Conservation (phyloP, 2,888 invertebrate genomes). For the Diachrysia chrysitis region DNA sequence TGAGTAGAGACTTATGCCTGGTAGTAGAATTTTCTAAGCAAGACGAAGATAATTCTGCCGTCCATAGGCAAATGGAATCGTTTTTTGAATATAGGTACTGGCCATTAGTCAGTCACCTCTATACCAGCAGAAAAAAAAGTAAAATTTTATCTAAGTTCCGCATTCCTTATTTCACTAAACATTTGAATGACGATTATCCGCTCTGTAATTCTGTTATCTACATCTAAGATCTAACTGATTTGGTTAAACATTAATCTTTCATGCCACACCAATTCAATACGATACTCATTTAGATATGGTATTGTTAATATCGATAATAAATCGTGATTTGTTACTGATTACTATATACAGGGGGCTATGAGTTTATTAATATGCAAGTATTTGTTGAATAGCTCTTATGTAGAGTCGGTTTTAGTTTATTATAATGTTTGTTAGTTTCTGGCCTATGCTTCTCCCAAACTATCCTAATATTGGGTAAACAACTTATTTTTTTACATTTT, state of each 20-base stretch:
- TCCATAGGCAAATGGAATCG: too few species aligned
- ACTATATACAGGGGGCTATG: neutral
- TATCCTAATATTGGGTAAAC: too few species aligned
- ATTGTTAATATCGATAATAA: conserved; percentile 30
- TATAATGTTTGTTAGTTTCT: too few species aligned
- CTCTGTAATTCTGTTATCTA: neutral
- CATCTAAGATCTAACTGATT: conserved; percentile 12
- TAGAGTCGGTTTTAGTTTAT: too few species aligned
- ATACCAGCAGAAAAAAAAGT: neutral
- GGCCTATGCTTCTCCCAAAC: too few species aligned
- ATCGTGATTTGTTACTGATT: conserved; percentile 22
- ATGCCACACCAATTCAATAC: conserved; percentile 26
- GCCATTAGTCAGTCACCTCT: neutral
- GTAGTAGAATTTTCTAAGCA: too few species aligned
- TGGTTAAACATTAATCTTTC: conserved; percentile 21
- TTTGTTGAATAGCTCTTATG: neutral
- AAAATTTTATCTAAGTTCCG: neutral
- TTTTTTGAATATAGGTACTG: too few species aligned
- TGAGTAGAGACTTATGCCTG: too few species aligned
- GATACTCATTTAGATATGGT: conserved; percentile 20
- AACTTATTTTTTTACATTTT: too few species aligned
- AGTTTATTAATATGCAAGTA: neutral
- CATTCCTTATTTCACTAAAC: conserved; percentile 1
- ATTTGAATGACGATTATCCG: neutral
- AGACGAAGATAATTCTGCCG: too few species aligned